These are phyloP conservation scores for Bagarius yarrelli DNA, from an alignment of 2,113 vertebrate species.

Conservation along the genomic window DNA sequence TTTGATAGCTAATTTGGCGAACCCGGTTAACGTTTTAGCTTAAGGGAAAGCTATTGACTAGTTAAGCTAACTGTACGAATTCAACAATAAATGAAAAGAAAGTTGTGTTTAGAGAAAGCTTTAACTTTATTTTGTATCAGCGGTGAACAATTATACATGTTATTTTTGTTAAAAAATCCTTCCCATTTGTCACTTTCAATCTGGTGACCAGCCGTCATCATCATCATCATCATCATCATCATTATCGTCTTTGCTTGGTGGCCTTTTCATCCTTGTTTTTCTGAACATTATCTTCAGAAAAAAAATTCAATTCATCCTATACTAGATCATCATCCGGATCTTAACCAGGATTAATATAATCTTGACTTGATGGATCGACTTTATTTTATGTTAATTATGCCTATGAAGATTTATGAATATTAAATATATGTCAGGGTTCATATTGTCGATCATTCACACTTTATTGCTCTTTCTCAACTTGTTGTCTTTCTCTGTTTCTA, in stretches of 20 bases:
- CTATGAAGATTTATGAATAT: neutral
- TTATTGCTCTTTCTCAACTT: conserved; percentile 42
- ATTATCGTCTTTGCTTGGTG: neutral
- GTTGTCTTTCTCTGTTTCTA: conserved; percentile 39
- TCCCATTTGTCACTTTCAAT: neutral
- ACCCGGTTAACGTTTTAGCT: neutral
- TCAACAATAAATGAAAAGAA: neutral
- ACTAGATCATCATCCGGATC: neutral
- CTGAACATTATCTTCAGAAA: neutral
- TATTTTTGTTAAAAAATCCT: neutral
- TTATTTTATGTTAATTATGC: neutral
- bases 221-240: neutral
- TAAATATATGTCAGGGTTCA: neutral
- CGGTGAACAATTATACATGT: neutral
- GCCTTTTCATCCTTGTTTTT: neutral
- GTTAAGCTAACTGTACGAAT: neutral
- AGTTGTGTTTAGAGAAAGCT: neutral
- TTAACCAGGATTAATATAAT: neutral
- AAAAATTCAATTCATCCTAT: neutral
- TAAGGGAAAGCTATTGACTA: neutral
- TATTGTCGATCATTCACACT: conserved; percentile 16
- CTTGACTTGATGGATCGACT: neutral
- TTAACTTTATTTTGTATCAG: neutral
- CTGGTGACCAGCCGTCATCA: neutral
- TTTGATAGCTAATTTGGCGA: neutral